Evolutionary conservation across 2,888 invertebrate genomes (phyloP), one percentile per base, ranked within the genome.

Genomic region (Coenonympha glycerion): DNA sequence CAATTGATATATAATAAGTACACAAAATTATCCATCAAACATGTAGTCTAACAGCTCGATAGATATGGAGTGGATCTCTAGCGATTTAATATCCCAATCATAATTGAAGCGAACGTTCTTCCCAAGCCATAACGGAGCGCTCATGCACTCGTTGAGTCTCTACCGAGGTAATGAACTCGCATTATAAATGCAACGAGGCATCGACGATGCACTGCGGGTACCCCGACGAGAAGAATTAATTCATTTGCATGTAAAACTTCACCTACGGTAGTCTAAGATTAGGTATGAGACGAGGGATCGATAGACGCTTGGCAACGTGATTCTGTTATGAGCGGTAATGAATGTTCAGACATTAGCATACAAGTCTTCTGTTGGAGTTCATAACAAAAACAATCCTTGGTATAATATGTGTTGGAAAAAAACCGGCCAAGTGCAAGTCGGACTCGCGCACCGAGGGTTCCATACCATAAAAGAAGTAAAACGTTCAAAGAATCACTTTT

Each of bases 101-200:
- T 84, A 84, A 85, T 82, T 82, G 81, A 84, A 81, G 77, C 69
- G 69, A 75, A 70, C 80, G 81, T 81, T 84, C 85, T 82, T 84
- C 78, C 77, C 69, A 80, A 82, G 73, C 83, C 79, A 85, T 85
- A 83, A 85, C 73, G 63, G 63, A 64, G 60, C 64, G 70, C 68
- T 69, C 69, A 69, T 56, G 76, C 76, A 73, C 78, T 77, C 71
- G 73, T 69, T 64, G 72, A 69, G 71, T 56, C 65, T 71, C 69
- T 69, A 71, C 63, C 69, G 68, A 69, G 76, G 79, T 87, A 87
- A 87, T 85, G 86, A 87, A 86, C 83, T 73, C 79, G 71, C 80
- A 86, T 86, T 85, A 86, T 87, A 80, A 85, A 86, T 86, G 85
- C 85, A 85, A 79, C 85, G 85, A 84, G 77, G 78, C 84, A 79